Base-by-base conservation (phyloP, 2,113 vertebrate species). In the Elachura formosa region DNA sequence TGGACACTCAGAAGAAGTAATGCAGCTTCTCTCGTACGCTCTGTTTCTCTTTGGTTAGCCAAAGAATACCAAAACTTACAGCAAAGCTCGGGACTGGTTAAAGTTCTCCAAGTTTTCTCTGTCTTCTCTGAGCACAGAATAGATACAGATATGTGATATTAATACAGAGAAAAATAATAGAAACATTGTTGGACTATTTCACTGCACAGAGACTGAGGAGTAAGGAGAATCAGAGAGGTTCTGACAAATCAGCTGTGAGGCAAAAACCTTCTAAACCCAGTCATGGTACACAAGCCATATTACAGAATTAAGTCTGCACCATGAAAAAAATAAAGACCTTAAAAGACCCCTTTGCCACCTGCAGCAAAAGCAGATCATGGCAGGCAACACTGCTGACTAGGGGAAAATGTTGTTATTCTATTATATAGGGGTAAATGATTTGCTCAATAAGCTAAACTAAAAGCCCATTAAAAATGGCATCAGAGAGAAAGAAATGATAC, bases 371-470 rank as follows among this genome's bases (percentile, higher is more conserved):
- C 24, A 52, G 4, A 31, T 5, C 3, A 16, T 34, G 54, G 72
- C 33, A 75, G 24, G n/a, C 45, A 64, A 23, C 1, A 2, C 29
- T 89, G 74, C 87, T 68, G 66, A 48, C 52, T 43, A 16, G 23
- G 21, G 34, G 31, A 54, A 89, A 75, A 75, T 6, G 14, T 1
- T 59, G 40, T 25, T 64, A 18, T 33, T 82, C 48, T 56, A 10
- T 75, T 54, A 45, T 10, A 48, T 1, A 64, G 36, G 25, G 16
- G 36, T 36, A 87, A 93, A 78, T 29, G 1, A 40, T 76, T 94
- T 85, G 49, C 58, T 89, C 85, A 90, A 71, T 80, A 87, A 88
- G 11, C 31, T 86, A 64, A 54, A 77, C 45, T 80, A 94, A 90
- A 91, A 89, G 40, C 17, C 34, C 69, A 72, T 75, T 82, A 68